Percentiles rank a stretch among this genome's conserved stretches.
Evolutionary conservation across 2,888 invertebrate species (phyloP).

Genomic region (Athalia cordata): DNA sequence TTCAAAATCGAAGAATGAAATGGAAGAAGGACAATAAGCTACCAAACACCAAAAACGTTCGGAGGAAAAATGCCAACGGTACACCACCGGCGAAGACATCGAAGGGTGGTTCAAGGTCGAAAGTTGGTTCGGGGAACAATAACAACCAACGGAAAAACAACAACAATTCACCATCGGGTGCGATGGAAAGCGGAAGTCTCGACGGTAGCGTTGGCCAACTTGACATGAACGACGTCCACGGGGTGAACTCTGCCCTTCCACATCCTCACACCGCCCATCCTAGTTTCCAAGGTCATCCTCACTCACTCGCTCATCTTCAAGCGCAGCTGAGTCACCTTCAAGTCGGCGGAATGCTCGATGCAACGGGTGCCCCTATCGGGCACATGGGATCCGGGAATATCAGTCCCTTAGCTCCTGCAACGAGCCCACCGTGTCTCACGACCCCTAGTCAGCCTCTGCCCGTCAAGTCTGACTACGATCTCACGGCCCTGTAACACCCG

Average conservation of each 20-base stretch:
- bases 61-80: conserved; percentile 77
- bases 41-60: conserved; percentile 88
- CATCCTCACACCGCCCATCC: conserved; percentile 63
- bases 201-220: conserved; percentile 65
- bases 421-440: conserved; percentile 66
- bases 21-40: conserved; percentile 93
- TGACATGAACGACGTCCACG: conserved; percentile 66
- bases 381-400: conserved; percentile 70
- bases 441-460: conserved; percentile 72
- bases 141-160: conserved; percentile 82
- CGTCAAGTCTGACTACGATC: conserved; percentile 91
- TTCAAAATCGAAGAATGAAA: conserved; percentile 90
- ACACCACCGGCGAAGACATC: conserved; percentile 61
- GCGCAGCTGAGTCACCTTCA: conserved; percentile 72
- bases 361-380: conserved; percentile 61
- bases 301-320: conserved; percentile 74
- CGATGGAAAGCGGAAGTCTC: conserved; percentile 65
- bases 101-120: conserved; percentile 54
- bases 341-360: conserved; percentile 72
- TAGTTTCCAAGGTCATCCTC: conserved; percentile 68
- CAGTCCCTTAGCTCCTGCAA: conserved; percentile 70
- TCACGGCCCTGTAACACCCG: conserved; percentile 83
- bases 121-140: conserved; percentile 74
- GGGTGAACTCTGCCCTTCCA: conserved; percentile 55
- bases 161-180: conserved; percentile 72